Base-by-base conservation (phyloP, 1,140 invertebrate species). In the Camponotus pennsylvanicus region DNA sequence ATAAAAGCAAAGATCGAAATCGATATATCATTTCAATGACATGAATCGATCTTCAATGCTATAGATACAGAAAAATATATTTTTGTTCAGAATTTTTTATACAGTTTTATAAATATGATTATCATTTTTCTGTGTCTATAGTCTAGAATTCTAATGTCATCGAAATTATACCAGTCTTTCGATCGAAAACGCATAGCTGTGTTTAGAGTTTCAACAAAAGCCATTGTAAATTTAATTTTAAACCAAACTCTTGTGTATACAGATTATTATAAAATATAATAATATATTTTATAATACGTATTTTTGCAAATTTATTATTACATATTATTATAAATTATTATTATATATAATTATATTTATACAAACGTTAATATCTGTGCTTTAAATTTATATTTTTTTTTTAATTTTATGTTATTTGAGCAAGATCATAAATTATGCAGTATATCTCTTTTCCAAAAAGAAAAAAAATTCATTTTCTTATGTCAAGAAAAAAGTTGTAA, bases 171-270 rank as follows among this genome's bases (percentile, higher is more conserved):
- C 0, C 79, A 21, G n/a, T 37, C 18, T 52, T 45, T 61, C 79
- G 42, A 13, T 34, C 40, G 76, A 89, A 86, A 89, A 89, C 88
- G 87, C 66, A 86, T 77, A 64, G 67, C 87, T 67, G 21, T 86
- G 49, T 49, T 69, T n/a, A 27, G 1, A 49, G n/a, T 69, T 42
- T 15, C 15, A 15, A 52, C 63, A 49, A 67, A 66, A 21, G 15
- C 52, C 11, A 4, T 4, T 45, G 1, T 37, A 66, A 49, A 67
- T 57, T 21, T 40, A 52, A 32, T 27, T 40, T 59, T 61, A 1
- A 75, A 75, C 13, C 3, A 69, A 11, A 37, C 57, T 59, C 9
- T 0, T 6, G 49, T 45, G 0, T 18, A 15, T 52, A 52, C 15
- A 59, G 3, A 2, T 59, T 42, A 59, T 75, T 40, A 18, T 15